Evolutionary conservation across 2,888 invertebrate genomes (phyloP), one percentile per base, ranked within the genome.

Genomic region (Chrysolina americana): DNA sequence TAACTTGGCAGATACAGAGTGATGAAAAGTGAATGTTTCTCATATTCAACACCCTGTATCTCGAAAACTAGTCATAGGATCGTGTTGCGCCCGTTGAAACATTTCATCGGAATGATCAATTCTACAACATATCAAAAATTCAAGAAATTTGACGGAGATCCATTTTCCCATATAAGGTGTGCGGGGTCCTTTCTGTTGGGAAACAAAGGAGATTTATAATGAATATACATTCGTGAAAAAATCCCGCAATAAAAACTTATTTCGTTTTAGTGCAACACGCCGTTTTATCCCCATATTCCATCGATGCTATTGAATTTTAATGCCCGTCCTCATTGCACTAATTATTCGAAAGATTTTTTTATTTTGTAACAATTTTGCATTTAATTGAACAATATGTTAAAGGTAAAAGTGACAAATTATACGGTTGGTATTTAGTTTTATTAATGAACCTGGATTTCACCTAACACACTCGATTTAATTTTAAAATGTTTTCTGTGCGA

Each of bases 401-500:
- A 63, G 36, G 71, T 47, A 65, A 65, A n/a, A 66, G 66, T 65
- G 62, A 69, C 71, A 65, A 66, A 65, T 72, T 71, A 70, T 65
- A 53, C 21, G 63, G 56, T 63, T 70, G 66, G 70, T 64, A 53
- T 76, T 76, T 69, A 69, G 65, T 69, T 76, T 76, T 68, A 76
- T 73, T 76, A 73, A 73, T 73, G 68, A 65, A 21, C 62, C 44
- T 48, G 71, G 65, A 73, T 73, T 69, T 69, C 44, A 62, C 62
- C 48, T 63, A 68, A 41, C 65, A 66, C 63, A 44, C 21, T 41
- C 59, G 63, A 70, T 74, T 74, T 74, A 74, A 76, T 78, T 74
- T 74, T 62, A 73, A 74, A 76, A 74, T 74, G 76, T 70, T 75
- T 72, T 78, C 71, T 71, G 70, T 65, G 65, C 66, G 65, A 78